Base-by-base conservation (phyloP, 1,140 invertebrate species). In the Neomicropteryx cornuta region DNA sequence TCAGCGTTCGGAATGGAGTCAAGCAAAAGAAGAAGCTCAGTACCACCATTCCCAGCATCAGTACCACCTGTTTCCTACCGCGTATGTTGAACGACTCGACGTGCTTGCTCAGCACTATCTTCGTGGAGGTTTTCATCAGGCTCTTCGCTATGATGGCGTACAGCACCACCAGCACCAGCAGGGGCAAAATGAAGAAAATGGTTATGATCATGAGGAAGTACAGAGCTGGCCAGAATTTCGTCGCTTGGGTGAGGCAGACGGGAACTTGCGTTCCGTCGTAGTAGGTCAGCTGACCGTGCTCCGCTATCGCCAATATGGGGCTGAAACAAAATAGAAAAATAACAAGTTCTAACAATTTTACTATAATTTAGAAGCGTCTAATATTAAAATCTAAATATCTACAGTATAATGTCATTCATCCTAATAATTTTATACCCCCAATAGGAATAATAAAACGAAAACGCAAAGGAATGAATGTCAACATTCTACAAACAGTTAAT, bases 1-100 rank as follows among this genome's bases (percentile, higher is more conserved):
- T 86, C n/a, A 93, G 70, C 0, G 87, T 70, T 33, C 86, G 73
- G 49, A 91, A 86, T 0, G 90, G 90, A 50, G 90, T 73, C 5
- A 92, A 61, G 50, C 87, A 92, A 4, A 91, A 51, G 60, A 93
- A 93, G 56, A 92, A 93, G 44, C 83, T 78, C 19, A 83, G 57
- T 1, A 92, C 83, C 4, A 94, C 86, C 0, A 81, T 79, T 18
- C 82, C 77, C 14, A 94, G 66, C 85, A 91, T 92, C 30, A 81
- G 51, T 4, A 84, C 78, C 2, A 83, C 81, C 65, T 86, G 81
- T 45, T 68, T 72, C 40, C 80, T 69, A 0, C 76, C 76, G 47
- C 74, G 62, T 2, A 69, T 62, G 5, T 73, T 73, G 50, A 76
- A 75, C 17, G 68, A 69, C 45, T 79, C 75, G 33, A 70, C 68